Base-by-base conservation (phyloP, 2,888 invertebrate genomes). In the Halictus quadricinctus region DNA sequence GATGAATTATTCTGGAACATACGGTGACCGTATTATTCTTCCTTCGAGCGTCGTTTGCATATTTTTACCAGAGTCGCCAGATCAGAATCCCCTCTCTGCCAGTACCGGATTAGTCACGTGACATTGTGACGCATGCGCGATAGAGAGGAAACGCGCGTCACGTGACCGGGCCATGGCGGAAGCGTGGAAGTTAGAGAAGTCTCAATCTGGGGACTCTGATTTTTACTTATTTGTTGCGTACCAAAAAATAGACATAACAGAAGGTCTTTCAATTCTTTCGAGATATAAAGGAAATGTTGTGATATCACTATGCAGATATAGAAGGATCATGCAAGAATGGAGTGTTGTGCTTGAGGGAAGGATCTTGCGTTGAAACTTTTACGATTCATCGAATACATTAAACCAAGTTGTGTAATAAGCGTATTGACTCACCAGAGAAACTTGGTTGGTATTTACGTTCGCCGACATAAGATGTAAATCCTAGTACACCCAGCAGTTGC, bases 1-100 rank as follows among this genome's bases (percentile, higher is more conserved):
- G 73, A 75, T 46, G n/a, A 78, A 75, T 82, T 74, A 69, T 48
- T 36, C 18, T 8, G 1, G 21, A 21, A 21, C 21, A 21, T 54
- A 10, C 3, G 21, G 54, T 21, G 21, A 21, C 21, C 8, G n/a
- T 54, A 21, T 21, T 54, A 54, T 21, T 54, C 54, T 18, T 54
- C 2, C 54, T 21, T 21, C 21, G 21, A 8, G 8, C 21, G 54
- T 21, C 18, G 48, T 5, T 18, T 48, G 48, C 48, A 48, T 13
- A 48, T 48, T 48, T 15, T 48, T 15, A 36, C 36, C 36, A 36
- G 36, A 36, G 36, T 36, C 36, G 36, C 3, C 36, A 5, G 36
- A 36, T 36, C 4, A 36, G 5, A 36, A 4, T 1, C 36, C 36
- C 36, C 36, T 36, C 36, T 36, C 36, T 36, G 36, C 5, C 36